Percentiles rank a stretch among this genome's conserved stretches.
phyloP scores from a whole-genome alignment of 2,888 invertebrate genomes.

The Cremastinae sp. region DNA sequence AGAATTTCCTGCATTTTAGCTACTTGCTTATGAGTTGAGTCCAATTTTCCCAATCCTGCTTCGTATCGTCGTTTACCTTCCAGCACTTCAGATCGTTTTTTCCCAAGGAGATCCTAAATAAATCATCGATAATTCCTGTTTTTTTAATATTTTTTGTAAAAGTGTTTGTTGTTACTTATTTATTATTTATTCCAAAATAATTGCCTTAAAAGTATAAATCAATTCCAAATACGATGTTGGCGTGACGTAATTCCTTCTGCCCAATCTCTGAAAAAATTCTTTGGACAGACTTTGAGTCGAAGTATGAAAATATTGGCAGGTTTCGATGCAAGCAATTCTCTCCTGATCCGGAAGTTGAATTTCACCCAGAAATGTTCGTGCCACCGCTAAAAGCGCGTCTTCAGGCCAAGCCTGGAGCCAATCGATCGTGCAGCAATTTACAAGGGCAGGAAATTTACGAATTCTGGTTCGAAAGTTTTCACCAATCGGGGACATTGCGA shows the following conservation, averaged over 20 bases:
- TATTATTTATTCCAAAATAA: no score
- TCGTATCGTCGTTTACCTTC: constrained; percentile 89
- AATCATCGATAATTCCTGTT: no score
- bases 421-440: constrained; percentile 97
- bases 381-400: constrained; percentile 94
- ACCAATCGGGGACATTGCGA: constrained; percentile 96
- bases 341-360: constrained; percentile 89
- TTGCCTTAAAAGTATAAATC: constrained; percentile 91
- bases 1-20: constrained; percentile 91
- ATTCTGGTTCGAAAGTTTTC: constrained; percentile 90
- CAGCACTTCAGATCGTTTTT: constrained; percentile 87
- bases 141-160: no score
- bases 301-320: constrained; percentile 94
- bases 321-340: constrained; percentile 89
- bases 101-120: constrained; percentile 83
- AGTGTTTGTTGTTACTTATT: no score
- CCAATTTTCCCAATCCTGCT: constrained; percentile 92
- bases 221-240: constrained; percentile 96
- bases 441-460: constrained; percentile 94
- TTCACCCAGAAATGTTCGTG: constrained; percentile 87
- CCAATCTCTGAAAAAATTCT: constrained; percentile 85
- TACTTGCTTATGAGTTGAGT: constrained; percentile 90
- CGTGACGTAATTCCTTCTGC: constrained; percentile 92
- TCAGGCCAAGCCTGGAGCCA: constrained; percentile 98
- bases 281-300: constrained; percentile 88